A percentile compares a stretch with the other conserved stretches of the same genome.
Evolutionary conservation across 2,113 vertebrate genomes (phyloP).

Genomic region (Panthera leo): DNA sequence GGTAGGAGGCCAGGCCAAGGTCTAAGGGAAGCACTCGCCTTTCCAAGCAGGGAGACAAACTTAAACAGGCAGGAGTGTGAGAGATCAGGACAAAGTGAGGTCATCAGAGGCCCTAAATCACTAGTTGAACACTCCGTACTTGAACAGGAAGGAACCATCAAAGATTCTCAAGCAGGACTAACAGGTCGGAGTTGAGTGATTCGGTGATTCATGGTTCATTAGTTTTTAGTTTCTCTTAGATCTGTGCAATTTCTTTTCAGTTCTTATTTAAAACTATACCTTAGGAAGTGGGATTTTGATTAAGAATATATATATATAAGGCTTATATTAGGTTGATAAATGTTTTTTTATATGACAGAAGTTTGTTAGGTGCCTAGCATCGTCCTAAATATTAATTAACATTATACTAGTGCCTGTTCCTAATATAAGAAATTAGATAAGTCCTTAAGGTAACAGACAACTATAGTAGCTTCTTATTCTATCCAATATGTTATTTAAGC

Average conservation of each 20-base stretch:
- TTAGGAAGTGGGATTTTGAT: conserved; percentile 46
- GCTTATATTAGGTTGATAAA: conserved; percentile 13
- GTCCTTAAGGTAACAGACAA: conserved; percentile 10
- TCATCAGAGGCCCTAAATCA: background rate
- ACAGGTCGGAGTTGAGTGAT: background rate
- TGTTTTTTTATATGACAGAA: background rate
- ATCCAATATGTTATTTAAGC: background rate
- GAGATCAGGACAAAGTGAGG: background rate
- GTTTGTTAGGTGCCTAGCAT: conserved; percentile 12
- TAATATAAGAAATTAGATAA: background rate
- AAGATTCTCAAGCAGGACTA: background rate
- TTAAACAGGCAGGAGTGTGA: background rate
- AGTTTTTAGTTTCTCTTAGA: conserved; percentile 33
- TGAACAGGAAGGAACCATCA: background rate
- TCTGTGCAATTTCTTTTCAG: background rate
- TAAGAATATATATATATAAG: conserved; percentile 26
- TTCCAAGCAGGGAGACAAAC: background rate
- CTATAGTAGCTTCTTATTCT: background rate
- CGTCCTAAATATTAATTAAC: conserved; percentile 20
- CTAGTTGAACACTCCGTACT: background rate
- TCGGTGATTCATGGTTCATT: background rate
- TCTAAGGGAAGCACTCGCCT: background rate
- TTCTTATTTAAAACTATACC: conserved; percentile 34
- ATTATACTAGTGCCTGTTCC: background rate
- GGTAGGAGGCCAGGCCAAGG: background rate